Base-by-base conservation (phyloP, 2,888 invertebrate species). In the Furcula furcula region DNA sequence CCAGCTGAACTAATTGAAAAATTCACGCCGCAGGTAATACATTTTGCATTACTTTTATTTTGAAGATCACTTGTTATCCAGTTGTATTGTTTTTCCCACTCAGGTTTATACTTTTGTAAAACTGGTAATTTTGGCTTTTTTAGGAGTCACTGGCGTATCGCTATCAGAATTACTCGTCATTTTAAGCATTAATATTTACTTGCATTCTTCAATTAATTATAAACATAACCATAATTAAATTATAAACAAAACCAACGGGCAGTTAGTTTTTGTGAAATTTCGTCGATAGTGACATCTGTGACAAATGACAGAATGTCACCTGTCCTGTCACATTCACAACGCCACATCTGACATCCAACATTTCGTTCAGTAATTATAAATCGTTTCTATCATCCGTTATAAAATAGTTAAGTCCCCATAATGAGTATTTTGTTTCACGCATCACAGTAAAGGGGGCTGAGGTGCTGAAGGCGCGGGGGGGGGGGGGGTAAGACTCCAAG, bases 31-130 rank as follows among this genome's bases (percentile, higher is more conserved):
- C 36, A 36, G 27, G 12, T 15, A 27, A 27, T 27, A n/a, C n/a
- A 30, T 16, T 30, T 35, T 25, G 29, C 35, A 35, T 36, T 36
- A 27, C n/a, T 29, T 15, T 15, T 27, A 27, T 27, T 27, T 15
- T 27, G 31, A 26, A 21, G 36, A 31, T 36, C 36, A 26, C 27
- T 31, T 26, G 31, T 36, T 25, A 36, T n/a, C 36, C 36, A 36
- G 30, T 25, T 21, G 21, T 25, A 36, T 27, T 36, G 26, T 25
- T 26, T 30, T 36, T 30, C 36, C 36, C 30, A 36, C 25, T 25
- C 31, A 19, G 29, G 36, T 30, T 25, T 36, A 31, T 31, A 31
- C 13, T 36, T 36, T 27, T 29, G 34, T 29, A 22, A 29, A 11
- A 20, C 23, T 29, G 28, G 18, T 29, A 15, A 29, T 29, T 29